Base-by-base conservation (phyloP, 2,113 vertebrate genomes). In the Pangasianodon hypophthalmus region DNA sequence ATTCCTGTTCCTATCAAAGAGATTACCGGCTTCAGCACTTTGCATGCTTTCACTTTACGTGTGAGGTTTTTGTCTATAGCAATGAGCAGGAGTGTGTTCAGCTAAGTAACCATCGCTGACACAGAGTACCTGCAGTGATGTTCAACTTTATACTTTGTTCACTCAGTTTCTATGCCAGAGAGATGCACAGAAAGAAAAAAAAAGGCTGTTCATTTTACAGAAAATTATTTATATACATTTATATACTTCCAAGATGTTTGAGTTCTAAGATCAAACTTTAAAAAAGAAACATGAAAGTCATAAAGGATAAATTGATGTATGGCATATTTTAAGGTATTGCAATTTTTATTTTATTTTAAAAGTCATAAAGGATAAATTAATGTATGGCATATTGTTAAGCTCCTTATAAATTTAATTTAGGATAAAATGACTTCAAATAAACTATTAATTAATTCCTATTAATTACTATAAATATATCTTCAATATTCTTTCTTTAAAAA, bases 31-130 rank as follows among this genome's bases (percentile, higher is more conserved):
- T 94, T 95, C 94, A 96, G 95, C 95, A 93, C 88, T 95, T 93
- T 92, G 91, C 82, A 90, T 92, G 44, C 95, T 92, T 95, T 83
- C 64, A 82, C 90, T 64, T 56, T 41, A 82, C 50, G 88, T 88
- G 5, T 71, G 83, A 86, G 87, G 84, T 71, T 88, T 91, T 91
- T 91, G 92, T 92, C 88, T 87, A 41, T 60, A 88, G 81, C 85
- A 85, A n/a, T 79, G 84, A 90, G 41, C 50, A n/a, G 62, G 87
- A 89, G 92, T 92, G 88, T 90, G 87, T 91, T 94, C 92, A 93
- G 91, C 92, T 94, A 94, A 95, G 94, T 91, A 94, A 94, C 92
- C 90, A 84, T 92, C 93, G 94, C 95, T 96, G 96, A 96, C 94
- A 90, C 90, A 62, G 93, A 87, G 93, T 94, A 91, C 93, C 92